Base-by-base conservation (phyloP, 1,140 invertebrate genomes). In the Drosophila nasuta region DNA sequence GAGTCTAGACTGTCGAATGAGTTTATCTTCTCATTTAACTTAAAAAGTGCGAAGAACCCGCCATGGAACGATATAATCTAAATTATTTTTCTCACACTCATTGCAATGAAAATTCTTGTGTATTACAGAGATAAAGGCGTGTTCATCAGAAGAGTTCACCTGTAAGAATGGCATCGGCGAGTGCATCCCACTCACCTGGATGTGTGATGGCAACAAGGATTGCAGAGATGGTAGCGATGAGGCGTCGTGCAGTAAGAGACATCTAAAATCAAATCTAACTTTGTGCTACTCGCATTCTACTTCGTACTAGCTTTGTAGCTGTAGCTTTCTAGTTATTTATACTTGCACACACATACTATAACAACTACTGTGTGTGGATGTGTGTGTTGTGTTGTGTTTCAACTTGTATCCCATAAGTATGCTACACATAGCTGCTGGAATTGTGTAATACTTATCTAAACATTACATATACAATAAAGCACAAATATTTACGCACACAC, bases 151-250 rank as follows among this genome's bases (percentile, higher is more conserved):
- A 88, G 95, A 98, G 93, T 98, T 97, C 93, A 96, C 96, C 6
- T 98, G 97, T 93, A 95, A 96, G 81, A 95, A 95, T 33, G 94
- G 94, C 75, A 94, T 94, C 62, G 96, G 96, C 56, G 96, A 97
- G 93, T 98, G 97, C 92, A 96, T 98, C 71, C 96, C 97, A 48
- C 94, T 97, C 75, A 96, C 96, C 30, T 98, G 97, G 97, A 96
- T 97, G 94, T 98, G 98, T 92, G 97, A 98, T 93, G 95, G 96
- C 91, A 96, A 95, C 91, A 92, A 94, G 30, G 97, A 98, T 94
- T 98, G 98, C 93, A 94, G 95, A 45, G 97, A 98, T 93, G 96
- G 95, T 76, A 97, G 96, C 76, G 98, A 98, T 93, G 97, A 97
- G 91, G 95, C 95, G 93, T 94, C 95, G 93, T 97, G 97, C 95